A percentile compares a stretch with the other conserved stretches of the same genome.
Conservation (phyloP, 2,113 vertebrate species). For the Nerophis ophidion region DNA sequence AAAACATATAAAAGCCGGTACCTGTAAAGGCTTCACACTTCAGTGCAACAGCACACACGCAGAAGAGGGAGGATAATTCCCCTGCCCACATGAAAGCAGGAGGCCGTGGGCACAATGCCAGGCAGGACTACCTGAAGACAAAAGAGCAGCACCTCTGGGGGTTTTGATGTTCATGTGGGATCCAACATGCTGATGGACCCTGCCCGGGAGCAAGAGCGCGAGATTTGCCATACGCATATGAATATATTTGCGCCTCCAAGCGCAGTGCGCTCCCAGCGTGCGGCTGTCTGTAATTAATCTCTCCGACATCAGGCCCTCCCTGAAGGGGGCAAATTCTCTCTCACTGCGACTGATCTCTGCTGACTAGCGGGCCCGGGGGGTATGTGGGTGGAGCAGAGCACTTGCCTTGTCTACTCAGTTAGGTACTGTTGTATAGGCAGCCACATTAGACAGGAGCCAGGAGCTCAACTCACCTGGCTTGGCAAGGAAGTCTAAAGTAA, state of each 20-base stretch:
- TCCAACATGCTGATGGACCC: conserved; percentile 76
- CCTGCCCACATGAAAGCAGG: conserved; percentile 80
- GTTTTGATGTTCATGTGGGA: conserved; percentile 74
- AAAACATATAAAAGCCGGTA: conserved; percentile 63
- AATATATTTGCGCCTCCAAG: conserved; percentile 56
- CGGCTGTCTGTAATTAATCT: conserved; percentile 78
- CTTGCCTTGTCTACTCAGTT: conserved; percentile 39
- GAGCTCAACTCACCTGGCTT: conserved; percentile 36
- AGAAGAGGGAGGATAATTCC: conserved; percentile 66
- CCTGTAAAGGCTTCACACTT: conserved; percentile 64
- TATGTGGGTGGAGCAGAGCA: conserved; percentile 32
- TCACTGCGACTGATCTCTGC: conserved; percentile 60
- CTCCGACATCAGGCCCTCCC: conserved; percentile 65
- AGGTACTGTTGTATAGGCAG: conserved; percentile 21
- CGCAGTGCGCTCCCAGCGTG: conserved; percentile 58
- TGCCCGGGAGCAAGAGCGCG: conserved; percentile 44
- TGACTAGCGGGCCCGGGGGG: conserved; percentile 39
- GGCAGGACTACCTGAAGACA: conserved; percentile 72
- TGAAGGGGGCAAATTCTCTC: conserved; percentile 49
- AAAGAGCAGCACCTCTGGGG: conserved; percentile 70
- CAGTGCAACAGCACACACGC: conserved; percentile 38
- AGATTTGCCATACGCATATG: conserved; percentile 39
- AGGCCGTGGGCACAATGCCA: conserved; percentile 71
- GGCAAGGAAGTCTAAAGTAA: conserved; percentile 35
- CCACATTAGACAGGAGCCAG: conserved; percentile 36